Conservation (phyloP, 1,140 invertebrate species). For the Lordiphosa stackelbergi region DNA sequence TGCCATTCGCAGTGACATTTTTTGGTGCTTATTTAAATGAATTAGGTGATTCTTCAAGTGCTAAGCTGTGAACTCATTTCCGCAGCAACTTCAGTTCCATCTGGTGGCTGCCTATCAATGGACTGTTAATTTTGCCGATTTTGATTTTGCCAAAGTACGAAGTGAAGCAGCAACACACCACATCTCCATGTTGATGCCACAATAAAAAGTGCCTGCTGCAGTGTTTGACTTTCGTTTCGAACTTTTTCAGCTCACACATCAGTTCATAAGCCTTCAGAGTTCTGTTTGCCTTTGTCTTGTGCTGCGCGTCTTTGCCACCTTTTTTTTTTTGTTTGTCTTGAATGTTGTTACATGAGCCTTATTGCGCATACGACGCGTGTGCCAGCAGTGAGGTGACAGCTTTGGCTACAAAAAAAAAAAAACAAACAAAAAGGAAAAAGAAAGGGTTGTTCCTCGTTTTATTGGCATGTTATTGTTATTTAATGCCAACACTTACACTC, state of each 20-base stretch:
- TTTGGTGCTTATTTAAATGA: constrained; percentile 70
- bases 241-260: constrained; percentile 17
- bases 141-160: constrained; percentile 22
- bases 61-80: constrained; percentile 73
- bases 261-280: constrained; percentile 42
- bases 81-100: constrained; percentile 42
- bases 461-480: constrained; percentile 72
- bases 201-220: constrained; percentile 43
- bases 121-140: constrained; percentile 58
- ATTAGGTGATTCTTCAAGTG: constrained; percentile 75
- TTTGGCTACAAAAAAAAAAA: constrained; percentile 23
- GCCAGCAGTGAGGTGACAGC: constrained; percentile 46
- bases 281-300: constrained; percentile 35
- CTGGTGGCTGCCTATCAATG: constrained; percentile 55
- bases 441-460: constrained; percentile 56
- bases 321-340: constrained; percentile 6
- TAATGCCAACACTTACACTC: constrained; percentile 59
- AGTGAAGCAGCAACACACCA: constrained; percentile 8
- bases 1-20: constrained; percentile 46
- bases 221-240: constrained; percentile 2
- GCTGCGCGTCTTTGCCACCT: constrained; percentile 7
- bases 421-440: constrained; percentile 18
- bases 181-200: constrained; percentile 10
- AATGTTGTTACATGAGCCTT: constrained; percentile 20
- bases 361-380: constrained; percentile 49